A percentile compares a stretch with the other conserved stretches of the same genome.
Conservation (phyloP, 2,797 vertebrate genomes). For the Sebastes melanostomus region DNA sequence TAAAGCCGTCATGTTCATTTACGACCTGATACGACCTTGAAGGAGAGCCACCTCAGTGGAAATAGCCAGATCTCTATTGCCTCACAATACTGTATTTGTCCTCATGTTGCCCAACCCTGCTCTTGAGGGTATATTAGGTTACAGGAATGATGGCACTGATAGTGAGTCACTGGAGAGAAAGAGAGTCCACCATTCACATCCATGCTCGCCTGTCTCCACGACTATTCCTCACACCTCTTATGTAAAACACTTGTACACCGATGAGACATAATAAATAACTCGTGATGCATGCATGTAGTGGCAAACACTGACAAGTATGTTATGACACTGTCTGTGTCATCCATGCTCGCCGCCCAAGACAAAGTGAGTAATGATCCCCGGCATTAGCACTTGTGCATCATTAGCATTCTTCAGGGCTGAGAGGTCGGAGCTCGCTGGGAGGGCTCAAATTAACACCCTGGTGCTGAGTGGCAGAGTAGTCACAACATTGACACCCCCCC, state of each 20-base stretch:
- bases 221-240: background rate
- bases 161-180: background rate
- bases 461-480: conserved; percentile 73
- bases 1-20: background rate
- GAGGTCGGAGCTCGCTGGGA: conserved; percentile 55
- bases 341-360: background rate
- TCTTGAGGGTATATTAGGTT: background rate
- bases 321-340: conserved; percentile 26
- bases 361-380: conserved; percentile 53
- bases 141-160: background rate
- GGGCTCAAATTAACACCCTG: conserved; percentile 75
- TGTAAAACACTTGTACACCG: background rate
- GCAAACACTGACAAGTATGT: conserved; percentile 8
- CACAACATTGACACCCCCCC: conserved; percentile 54
- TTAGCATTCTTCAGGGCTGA: conserved; percentile 75
- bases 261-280: background rate
- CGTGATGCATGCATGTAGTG: background rate
- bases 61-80: background rate
- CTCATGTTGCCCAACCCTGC: background rate
- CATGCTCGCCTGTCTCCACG: background rate
- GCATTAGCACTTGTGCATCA: conserved; percentile 65
- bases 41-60: background rate
- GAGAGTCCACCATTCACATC: background rate
- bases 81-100: background rate
- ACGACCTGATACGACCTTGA: background rate